phyloP scores from a whole-genome alignment of 2,888 invertebrate genomes.

The Aspidapion aeneum region DNA sequence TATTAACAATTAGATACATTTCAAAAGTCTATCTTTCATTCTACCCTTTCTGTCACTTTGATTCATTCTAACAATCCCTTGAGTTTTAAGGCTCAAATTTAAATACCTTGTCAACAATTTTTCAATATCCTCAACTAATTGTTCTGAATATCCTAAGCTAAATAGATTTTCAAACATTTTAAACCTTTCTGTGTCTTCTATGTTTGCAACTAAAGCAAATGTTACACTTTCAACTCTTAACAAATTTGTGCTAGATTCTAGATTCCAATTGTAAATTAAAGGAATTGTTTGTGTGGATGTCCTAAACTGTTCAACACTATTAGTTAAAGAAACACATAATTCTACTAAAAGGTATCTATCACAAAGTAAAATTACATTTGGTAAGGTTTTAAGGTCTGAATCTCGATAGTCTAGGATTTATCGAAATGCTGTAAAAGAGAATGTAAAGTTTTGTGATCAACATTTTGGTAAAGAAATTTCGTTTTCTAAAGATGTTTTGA shows the following conservation, averaged over 20 bases:
- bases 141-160: conserved; percentile 52
- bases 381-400: conserved; percentile 46
- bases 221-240: conserved; percentile 58
- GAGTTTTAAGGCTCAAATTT: conserved; percentile 4
- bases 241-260: conserved; percentile 59
- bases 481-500: conserved; percentile 60
- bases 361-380: conserved; percentile 55
- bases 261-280: conserved; percentile 58
- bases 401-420: conserved; percentile 46
- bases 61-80: no score
- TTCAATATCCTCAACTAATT: conserved; percentile 55
- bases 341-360: conserved; percentile 59
- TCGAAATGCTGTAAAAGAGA: conserved; percentile 52
- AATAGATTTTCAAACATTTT: conserved; percentile 52
- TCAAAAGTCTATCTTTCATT: no score
- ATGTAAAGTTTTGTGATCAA: conserved; percentile 50
- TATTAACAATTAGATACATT: no score
- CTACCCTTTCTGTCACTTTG: no score
- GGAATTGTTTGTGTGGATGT: conserved; percentile 52
- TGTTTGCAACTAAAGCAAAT: conserved; percentile 54
- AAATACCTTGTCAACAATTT: conserved; percentile 37
- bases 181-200: conserved; percentile 49
- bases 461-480: conserved; percentile 54
- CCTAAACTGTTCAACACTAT: conserved; percentile 54
- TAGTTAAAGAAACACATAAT: conserved; percentile 50